A percentile compares a stretch with the other conserved stretches of the same genome.
Evolutionary conservation across 2,113 vertebrate species (phyloP).

Genomic region (Hippocampus zosterae): DNA sequence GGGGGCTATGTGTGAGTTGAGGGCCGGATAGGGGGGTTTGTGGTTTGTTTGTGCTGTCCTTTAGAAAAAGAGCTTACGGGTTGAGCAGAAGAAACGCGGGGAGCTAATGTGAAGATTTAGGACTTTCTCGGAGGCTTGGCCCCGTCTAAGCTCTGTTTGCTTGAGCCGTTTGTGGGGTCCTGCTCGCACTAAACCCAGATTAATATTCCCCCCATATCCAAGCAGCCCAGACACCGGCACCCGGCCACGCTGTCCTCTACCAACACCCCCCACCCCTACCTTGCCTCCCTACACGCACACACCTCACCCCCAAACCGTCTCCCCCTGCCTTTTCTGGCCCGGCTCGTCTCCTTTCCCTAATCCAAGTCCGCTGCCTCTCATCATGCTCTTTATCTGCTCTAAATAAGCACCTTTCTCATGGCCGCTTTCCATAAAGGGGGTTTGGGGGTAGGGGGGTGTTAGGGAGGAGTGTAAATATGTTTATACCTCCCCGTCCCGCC

Average conservation of each 20-base stretch:
- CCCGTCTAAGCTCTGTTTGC: constrained; percentile 89
- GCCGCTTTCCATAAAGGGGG: constrained; percentile 71
- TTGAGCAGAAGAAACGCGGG: constrained; percentile 89
- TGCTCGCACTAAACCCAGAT: constrained; percentile 97
- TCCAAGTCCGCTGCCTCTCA: constrained; percentile 86
- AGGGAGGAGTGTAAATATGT: constrained; percentile 68
- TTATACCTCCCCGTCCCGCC: constrained; percentile 35
- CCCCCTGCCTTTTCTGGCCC: constrained; percentile 64
- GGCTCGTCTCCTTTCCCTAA: constrained; percentile 84
- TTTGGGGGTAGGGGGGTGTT: constrained; percentile 43
- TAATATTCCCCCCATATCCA: constrained; percentile 95
- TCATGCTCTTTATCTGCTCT: constrained; percentile 86
- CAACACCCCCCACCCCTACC: not conserved
- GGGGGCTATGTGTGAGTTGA: constrained; percentile 66
- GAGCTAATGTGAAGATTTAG: constrained; percentile 96
- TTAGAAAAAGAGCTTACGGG: constrained; percentile 95
- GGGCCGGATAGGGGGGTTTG: constrained; percentile 47
- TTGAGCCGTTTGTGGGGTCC: constrained; percentile 87
- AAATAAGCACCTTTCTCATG: constrained; percentile 88
- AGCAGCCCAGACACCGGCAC: constrained; percentile 81
- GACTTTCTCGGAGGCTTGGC: constrained; percentile 89
- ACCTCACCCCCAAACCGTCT: constrained; percentile 60
- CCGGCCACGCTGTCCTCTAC: constrained; percentile 64
- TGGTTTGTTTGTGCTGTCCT: constrained; percentile 90
- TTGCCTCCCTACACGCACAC: not conserved